Conservation (phyloP, 1,140 invertebrate genomes). For the Ridgeia piscesae region DNA sequence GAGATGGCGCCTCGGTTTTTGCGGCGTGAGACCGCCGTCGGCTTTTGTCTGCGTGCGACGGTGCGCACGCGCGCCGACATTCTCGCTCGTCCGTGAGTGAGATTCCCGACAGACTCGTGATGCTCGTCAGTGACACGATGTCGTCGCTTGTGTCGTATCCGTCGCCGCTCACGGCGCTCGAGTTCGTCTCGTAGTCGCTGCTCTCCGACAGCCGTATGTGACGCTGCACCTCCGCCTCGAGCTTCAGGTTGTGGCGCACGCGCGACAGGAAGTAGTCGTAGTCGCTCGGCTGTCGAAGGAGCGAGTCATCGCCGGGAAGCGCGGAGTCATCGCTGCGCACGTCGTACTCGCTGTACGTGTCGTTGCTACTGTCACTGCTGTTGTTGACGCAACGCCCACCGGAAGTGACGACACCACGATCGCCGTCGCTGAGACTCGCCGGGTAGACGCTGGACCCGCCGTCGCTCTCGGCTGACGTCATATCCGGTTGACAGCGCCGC, state of each 20-base stretch:
- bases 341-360: slow-evolving; percentile 17
- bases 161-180: background rate
- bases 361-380: slow-evolving; percentile 10
- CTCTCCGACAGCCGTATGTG: background rate
- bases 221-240: background rate
- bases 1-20: background rate
- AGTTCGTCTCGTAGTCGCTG: background rate
- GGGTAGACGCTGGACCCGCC: background rate
- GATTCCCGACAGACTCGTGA: background rate
- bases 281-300: background rate
- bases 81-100: background rate
- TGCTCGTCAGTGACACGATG: background rate
- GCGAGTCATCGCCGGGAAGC: background rate
- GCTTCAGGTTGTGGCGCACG: background rate
- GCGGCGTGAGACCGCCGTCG: background rate
- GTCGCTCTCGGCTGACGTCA: background rate
- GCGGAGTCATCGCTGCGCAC: background rate
- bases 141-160: background rate
- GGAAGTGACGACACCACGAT: background rate
- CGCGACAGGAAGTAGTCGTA: background rate
- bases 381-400: background rate
- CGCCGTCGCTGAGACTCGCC: background rate
- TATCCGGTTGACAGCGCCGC: background rate
- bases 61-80: background rate
- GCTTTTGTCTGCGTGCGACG: background rate